Percentiles rank a stretch among this genome's conserved stretches.
These are phyloP conservation scores for Drosophila nigromelanica DNA, from an alignment of 1,140 invertebrate genomes.

Conservation along the genomic window DNA sequence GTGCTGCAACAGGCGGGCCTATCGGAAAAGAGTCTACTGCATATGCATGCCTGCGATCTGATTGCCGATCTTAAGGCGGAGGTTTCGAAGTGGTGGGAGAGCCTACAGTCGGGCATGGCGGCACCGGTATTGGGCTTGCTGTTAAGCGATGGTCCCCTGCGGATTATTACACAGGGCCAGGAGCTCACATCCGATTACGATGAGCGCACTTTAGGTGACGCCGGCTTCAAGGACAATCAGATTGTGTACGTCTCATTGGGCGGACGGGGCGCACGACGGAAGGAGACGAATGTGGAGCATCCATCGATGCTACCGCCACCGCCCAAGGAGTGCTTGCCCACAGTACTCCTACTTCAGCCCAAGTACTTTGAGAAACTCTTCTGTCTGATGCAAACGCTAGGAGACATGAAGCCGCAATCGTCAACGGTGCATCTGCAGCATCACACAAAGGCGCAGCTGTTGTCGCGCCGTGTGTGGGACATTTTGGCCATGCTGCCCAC, in stretches of 20 bases:
- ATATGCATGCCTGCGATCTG: slow-evolving; percentile 91
- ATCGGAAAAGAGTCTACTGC: slow-evolving; percentile 90
- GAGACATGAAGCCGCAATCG: slow-evolving; percentile 90
- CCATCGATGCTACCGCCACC: slow-evolving; percentile 92
- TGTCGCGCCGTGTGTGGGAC: slow-evolving; percentile 96
- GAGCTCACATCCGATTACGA: slow-evolving; percentile 97
- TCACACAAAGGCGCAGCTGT: slow-evolving; percentile 94
- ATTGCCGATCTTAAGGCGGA: slow-evolving; percentile 96
- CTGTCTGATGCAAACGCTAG: slow-evolving; percentile 94
- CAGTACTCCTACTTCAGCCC: slow-evolving; percentile 91
- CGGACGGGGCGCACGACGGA: slow-evolving; percentile 89
- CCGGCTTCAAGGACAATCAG: slow-evolving; percentile 95
- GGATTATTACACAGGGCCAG: slow-evolving; percentile 97
- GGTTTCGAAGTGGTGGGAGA: slow-evolving; percentile 92
- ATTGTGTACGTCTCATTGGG: slow-evolving; percentile 95
- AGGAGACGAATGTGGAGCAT: slow-evolving; percentile 88
- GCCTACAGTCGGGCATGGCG: slow-evolving; percentile 70
- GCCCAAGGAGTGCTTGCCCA: slow-evolving; percentile 92
- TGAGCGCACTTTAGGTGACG: slow-evolving; percentile 94
- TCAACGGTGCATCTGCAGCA: slow-evolving; percentile 88
- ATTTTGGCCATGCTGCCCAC: slow-evolving; percentile 96
- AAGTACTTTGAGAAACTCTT: slow-evolving; percentile 96
- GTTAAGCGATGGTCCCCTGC: slow-evolving; percentile 91
- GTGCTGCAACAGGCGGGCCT: slow-evolving; percentile 94
- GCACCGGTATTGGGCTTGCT: slow-evolving; percentile 86